Conservation (phyloP, 2,113 vertebrate species). For the Calidris pugnax region DNA sequence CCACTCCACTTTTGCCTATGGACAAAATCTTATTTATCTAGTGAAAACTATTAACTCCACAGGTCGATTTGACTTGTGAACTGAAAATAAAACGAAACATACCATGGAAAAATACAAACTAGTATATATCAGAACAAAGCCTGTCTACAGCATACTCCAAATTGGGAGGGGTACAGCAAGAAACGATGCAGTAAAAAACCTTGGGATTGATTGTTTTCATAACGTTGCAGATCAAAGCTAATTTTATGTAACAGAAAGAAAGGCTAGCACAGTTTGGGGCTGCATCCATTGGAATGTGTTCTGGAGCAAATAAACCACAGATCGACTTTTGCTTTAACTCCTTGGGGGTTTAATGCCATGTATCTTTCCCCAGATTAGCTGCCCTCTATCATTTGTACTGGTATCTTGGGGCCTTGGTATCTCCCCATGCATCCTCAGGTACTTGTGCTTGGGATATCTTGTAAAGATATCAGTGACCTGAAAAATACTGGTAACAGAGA, state of each 20-base stretch:
- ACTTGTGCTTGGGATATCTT: background rate
- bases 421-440: background rate
- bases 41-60: background rate
- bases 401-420: background rate
- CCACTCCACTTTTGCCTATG: background rate
- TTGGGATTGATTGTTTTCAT: background rate
- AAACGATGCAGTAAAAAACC: constrained; percentile 1
- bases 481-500: background rate
- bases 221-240: too few relatives aligned
- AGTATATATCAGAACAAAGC: background rate
- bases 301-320: background rate
- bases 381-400: background rate
- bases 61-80: background rate
- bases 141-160: background rate
- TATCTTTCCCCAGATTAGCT: background rate
- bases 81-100: background rate
- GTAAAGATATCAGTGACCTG: background rate
- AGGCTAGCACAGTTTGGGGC: background rate
- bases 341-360: background rate
- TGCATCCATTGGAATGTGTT: background rate
- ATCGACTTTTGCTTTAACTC: background rate
- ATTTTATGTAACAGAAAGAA: background rate
- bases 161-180: background rate
- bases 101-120: background rate
- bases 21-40: background rate